These are phyloP conservation scores for Taxidea taxus DNA, from an alignment of 2,113 vertebrate genomes.

Conservation along the genomic window DNA sequence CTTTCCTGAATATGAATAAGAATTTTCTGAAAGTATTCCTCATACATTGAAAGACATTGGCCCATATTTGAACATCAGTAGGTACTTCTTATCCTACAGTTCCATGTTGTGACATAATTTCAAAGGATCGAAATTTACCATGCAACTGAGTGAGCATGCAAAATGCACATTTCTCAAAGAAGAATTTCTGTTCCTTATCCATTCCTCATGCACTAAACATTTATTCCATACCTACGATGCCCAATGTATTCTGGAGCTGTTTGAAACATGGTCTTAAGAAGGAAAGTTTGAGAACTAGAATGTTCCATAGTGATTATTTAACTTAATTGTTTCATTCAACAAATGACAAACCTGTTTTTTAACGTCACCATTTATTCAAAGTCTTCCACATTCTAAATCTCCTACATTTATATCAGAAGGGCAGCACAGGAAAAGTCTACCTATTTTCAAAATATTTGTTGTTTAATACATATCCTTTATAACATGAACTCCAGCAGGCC, in stretches of 20 bases:
- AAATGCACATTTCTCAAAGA: neutral
- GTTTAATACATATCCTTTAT: neutral
- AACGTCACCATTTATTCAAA: neutral
- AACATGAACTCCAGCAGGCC: neutral
- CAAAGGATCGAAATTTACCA: neutral
- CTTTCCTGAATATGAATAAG: neutral
- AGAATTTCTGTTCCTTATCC: neutral
- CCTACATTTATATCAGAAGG: neutral
- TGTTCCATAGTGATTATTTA: neutral
- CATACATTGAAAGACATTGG: neutral
- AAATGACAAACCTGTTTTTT: neutral
- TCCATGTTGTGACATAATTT: neutral
- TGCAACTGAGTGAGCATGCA: fast-evolving
- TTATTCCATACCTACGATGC: neutral
- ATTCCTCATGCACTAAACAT: neutral
- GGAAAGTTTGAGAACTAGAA: neutral
- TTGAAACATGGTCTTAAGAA: neutral
- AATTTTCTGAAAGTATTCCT: neutral
- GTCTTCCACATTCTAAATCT: neutral
- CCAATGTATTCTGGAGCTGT: neutral
- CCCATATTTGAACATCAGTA: neutral
- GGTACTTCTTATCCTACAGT: neutral
- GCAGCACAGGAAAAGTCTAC: neutral
- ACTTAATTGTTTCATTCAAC: neutral
- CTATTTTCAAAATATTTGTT: neutral